Base-by-base conservation (phyloP, 2,888 invertebrate species). In the Troides aeacus region DNA sequence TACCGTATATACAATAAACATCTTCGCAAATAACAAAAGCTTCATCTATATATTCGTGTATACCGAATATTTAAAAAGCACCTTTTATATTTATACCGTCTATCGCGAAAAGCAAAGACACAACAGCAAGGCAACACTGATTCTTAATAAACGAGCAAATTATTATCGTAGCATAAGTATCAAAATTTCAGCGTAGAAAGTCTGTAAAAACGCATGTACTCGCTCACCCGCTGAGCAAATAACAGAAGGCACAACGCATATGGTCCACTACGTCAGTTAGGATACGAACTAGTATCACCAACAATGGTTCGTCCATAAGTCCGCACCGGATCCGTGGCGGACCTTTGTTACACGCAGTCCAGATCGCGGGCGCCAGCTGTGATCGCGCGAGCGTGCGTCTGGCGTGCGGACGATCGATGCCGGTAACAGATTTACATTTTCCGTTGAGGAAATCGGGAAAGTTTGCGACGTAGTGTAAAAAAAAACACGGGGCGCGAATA, bases 51-150 rank as follows among this genome's bases (percentile, higher is more conserved):
- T 65, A 66, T 65, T 68, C 58, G 70, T 23, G 73, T 70, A 74
- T 60, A 74, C 68, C 73, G 71, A 71, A 75, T 66, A 82, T 79
- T 79, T 84, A 82, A 78, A 81, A 90, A 91, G 91, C 91, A 92
- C 90, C 90, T 82, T 84, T 87, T 88, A 18, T 18, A 86, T 86
- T 87, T 85, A 83, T 78, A 81, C 86, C 78, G 82, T 85, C 83
- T 86, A 88, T 84, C 85, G 90, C 90, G 87, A 87, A 84, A 86
- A 91, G 88, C 90, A 90, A 92, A 90, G 92, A 91, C 92, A 92
- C 92, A 85, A 57, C 87, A 89, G 89, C 92, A 92, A 92, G 92
- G 92, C 92, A 92, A 91, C 91, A 91, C 88, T 84, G 86, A 89
- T 86, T 77, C 79, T 84, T 88, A 82, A 81, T 85, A 84, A 80